Evolutionary conservation across 1,140 invertebrate genomes (phyloP), one percentile per base, ranked within the genome.

Genomic region (Drosophila seguyi): DNA sequence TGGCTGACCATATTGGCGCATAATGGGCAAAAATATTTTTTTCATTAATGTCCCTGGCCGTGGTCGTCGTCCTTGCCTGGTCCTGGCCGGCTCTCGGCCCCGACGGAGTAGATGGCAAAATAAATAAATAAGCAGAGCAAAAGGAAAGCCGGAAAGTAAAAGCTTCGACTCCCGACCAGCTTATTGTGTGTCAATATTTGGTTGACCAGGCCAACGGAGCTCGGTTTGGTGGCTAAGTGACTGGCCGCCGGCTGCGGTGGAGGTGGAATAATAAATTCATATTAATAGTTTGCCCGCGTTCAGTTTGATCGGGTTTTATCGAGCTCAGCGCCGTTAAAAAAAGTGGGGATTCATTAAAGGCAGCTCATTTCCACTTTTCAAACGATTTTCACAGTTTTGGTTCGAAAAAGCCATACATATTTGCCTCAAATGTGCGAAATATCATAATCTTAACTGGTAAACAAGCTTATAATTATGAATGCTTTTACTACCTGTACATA

Each of bases 1-100:
- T 90, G 85, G 85, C 77, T 79, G 63, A 90, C 85, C 86, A 90
- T 90, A 90, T 90, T 90, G 85, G 85, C 81, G 85, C 86, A 90
- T 90, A 90, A 90, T 90, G 83, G 85, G 48, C 60, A 90, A 90
- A 72, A 90, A 85, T 90, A 90, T 88, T 90, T 85, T 88, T 75
- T 85, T 88, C 84, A 90, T 88, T 88, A 90, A 90, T 90, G 81
- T 55, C 68, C 48, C 66, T 90, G 31, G 20, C 16, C 52, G 4
- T 53, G 31, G 31, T 16, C 1, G 31, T 36, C 7, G 31, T 16
- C 18, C 7, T 34, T 67, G 38, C 20, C 57, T 22, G 29, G 11
- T 34, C 29, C 18, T 31, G 27, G n/a, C 18, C 27, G 20, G 31
- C 7, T 6, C 14, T 34, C 8, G 67, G 25, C 34, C 63, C 61